A percentile compares a stretch with the other conserved stretches of the same genome.
These are phyloP conservation scores for Chrysopa pallens DNA, from an alignment of 1,140 invertebrate genomes.

Conservation along the genomic window DNA sequence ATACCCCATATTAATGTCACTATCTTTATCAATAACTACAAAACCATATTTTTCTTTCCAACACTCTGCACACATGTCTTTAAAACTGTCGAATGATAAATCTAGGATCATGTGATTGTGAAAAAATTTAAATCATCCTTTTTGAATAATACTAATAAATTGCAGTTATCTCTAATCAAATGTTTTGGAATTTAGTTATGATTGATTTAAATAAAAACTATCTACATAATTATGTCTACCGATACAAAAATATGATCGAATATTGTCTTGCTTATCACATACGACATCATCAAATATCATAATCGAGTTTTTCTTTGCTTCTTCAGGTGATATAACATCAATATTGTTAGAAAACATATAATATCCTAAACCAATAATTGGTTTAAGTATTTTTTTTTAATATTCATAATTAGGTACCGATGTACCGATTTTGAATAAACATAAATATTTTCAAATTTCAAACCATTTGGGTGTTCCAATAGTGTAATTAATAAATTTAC, in stretches of 20 bases:
- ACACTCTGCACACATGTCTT: constrained; percentile 12
- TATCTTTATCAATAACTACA: constrained; percentile 15
- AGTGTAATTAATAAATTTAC: constrained; percentile 14
- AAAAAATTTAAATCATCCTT: constrained; percentile 21
- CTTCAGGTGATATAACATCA: constrained; percentile 8
- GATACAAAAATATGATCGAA: constrained; percentile 17
- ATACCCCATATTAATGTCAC: constrained; percentile 8
- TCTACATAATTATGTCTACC: constrained; percentile 16
- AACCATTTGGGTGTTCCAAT: constrained; percentile 11
- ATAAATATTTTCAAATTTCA: constrained; percentile 17
- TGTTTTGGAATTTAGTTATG: constrained; percentile 21
- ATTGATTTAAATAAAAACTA: constrained; percentile 18
- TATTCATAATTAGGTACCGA: constrained; percentile 15
- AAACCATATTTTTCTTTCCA: constrained; percentile 14
- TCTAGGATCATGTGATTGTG: constrained; percentile 18
- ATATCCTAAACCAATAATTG: constrained; percentile 10
- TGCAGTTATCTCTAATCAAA: constrained; percentile 19
- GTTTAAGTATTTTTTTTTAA: constrained; percentile 8
- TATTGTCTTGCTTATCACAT: constrained; percentile 11
- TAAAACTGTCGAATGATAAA: constrained; percentile 16
- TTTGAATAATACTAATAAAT: constrained; percentile 19
- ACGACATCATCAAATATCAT: constrained; percentile 20
- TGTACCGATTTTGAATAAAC: constrained; percentile 16
- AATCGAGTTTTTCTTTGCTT: constrained; percentile 14
- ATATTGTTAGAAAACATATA: constrained; percentile 13